Conservation (phyloP, 1,140 invertebrate species). For the Pristionchus pacificus region DNA sequence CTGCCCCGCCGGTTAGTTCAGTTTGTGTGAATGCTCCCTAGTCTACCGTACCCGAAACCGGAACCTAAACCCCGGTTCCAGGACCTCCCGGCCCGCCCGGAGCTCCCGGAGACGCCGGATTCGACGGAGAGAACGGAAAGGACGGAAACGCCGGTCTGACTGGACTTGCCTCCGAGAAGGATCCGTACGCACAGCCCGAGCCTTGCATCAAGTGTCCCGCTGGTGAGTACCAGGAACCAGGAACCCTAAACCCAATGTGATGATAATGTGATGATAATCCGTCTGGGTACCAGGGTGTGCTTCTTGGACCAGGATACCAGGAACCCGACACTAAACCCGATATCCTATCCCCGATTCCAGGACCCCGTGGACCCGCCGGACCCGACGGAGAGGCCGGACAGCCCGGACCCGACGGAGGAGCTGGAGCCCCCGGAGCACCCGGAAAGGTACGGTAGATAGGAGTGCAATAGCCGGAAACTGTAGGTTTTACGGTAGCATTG, state of each 20-base stretch:
- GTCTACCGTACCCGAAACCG: background rate
- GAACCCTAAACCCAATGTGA: too few species aligned
- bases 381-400: background rate
- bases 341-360: background rate
- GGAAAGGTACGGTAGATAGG: too few species aligned
- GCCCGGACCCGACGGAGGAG: background rate
- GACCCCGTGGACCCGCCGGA: background rate
- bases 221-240: background rate
- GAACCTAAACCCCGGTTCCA: background rate
- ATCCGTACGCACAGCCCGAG: background rate
- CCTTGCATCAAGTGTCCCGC: background rate
- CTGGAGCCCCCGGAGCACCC: background rate
- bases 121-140: background rate
- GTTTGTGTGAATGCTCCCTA: too few species aligned
- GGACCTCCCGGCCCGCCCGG: background rate
- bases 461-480: too few species aligned
- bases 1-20: background rate
- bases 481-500: too few species aligned
- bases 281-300: too few species aligned
- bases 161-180: background rate
- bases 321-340: too few species aligned
- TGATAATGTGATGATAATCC: too few species aligned
- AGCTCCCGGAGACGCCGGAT: background rate
- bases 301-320: too few species aligned
- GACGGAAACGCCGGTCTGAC: background rate